Evolutionary conservation across 1,140 invertebrate genomes (phyloP), one percentile per base, ranked within the genome.

Genomic region (Nymphalis io): DNA sequence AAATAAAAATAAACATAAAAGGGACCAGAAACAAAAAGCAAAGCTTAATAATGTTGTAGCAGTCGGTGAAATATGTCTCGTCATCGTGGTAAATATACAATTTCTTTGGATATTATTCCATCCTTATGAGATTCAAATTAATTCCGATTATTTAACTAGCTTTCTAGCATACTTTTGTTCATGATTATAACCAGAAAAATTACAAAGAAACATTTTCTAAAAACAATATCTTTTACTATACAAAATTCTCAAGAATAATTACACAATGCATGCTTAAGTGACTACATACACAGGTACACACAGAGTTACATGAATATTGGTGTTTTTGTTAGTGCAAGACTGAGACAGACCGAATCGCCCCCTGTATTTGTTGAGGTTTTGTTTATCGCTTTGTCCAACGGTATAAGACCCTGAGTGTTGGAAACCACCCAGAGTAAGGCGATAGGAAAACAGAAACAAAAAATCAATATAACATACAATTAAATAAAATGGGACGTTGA

Each of bases 1-100:
- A 88, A 87, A 89, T 84, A 91, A 92, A 93, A 91, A 84, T 89
- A 87, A 87, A 85, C 78, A 73, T 87, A 88, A 90, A 80, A 85
- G 82, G 65, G 70, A 79, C 70, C 60, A 77, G 73, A 85, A 72
- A 79, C 71, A 73, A 78, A 76, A 75, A 66, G 64, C 51, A 15
- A 55, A 55, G 51, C 51, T 12, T 13, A 55, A n/a, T 64, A 60
- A 5, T 21, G 67, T 60, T 20, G 16, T 64, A 62, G 18, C 51
- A 48, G 42, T 73, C 58, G 65, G 70, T 73, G 55, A 58, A 60
- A 61, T 55, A n/a, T 42, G 68, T 69, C 57, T 23, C 51, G 59
- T 65, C 40, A 15, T 66, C 27, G 64, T 27, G 58, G 69, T 60
- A 55, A 60, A 39, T 38, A 20, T 38, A 0, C n/a, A 27, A 11